phyloP scores from a whole-genome alignment of 2,113 vertebrate genomes.

The Nyctibius bracteatus region DNA sequence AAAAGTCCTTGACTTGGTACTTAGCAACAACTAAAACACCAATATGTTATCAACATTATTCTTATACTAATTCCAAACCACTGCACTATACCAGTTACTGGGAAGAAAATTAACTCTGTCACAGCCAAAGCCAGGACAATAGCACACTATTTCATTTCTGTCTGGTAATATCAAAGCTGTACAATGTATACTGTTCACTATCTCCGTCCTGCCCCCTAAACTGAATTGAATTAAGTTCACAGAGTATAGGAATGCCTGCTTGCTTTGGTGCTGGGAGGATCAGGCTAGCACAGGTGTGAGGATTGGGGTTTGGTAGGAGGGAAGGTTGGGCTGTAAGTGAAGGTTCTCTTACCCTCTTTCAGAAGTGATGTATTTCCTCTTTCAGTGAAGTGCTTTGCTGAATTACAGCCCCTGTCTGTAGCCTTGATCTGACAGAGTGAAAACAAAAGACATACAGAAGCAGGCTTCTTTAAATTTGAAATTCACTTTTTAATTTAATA shows the following conservation, averaged over 20 bases:
- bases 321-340: not conserved
- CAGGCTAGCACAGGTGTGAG: not conserved
- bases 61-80: too few relatives aligned
- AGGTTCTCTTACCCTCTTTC: not conserved
- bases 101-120: too few relatives aligned
- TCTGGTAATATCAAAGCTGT: not conserved
- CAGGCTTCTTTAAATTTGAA: not conserved
- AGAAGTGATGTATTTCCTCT: not conserved
- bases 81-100: too few relatives aligned
- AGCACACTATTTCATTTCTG: not conserved
- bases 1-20: too few relatives aligned
- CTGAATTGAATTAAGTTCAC: not conserved
- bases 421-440: not conserved
- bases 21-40: too few relatives aligned
- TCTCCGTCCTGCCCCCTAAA: not conserved
- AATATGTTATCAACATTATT: too few relatives aligned
- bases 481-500: not conserved
- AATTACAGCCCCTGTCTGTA: not conserved
- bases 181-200: fast-evolving
- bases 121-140: too few relatives aligned
- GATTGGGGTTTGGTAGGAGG: not conserved
- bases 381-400: not conserved
- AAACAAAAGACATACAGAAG: not conserved
- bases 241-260: not conserved
- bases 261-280: not conserved